Base-by-base conservation (phyloP, 2,888 invertebrate species). In the Sarcophaga carnaria region DNA sequence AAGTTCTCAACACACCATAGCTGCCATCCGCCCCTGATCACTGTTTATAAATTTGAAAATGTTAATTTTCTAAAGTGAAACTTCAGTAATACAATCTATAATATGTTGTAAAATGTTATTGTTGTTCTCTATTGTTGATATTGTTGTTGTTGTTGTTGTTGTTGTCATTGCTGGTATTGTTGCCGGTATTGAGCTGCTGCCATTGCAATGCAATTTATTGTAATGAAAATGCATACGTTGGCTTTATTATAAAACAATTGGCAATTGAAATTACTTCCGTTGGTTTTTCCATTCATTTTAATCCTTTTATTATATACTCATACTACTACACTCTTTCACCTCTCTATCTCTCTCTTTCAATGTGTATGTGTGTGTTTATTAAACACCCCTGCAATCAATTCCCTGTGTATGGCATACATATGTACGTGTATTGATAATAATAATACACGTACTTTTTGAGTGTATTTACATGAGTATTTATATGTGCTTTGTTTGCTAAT, bases 231-330 rank as follows among this genome's bases (percentile, higher is more conserved):
- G 84, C 87, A 84, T 87, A 84, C 84, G 87, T 84, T 84, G 45
- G 84, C 88, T 83, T 83, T 88, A 85, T 85, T 85, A 77, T 83
- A 80, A 82, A 87, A 85, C 85, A 87, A 87, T 85, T 87, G 85
- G 70, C 87, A 87, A 85, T 85, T 88, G 88, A 85, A 85, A 85
- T 83, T 88, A 83, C 80, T 88, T 85, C 83, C 85, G 80, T 83
- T 88, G 82, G 80, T 77, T 85, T 87, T 82, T 82, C 37, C 37
- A 85, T 85, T 49, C 84, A 80, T 80, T 85, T 85, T 83, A 80
- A 85, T 87, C 85, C 84, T 82, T 87, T 87, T 87, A 76, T 79
- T 79, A 67, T 54, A 67, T 20, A 60, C 3, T 27, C 14, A 2
- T 37, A 14, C 4, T 14, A 49, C 17, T 54, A 37, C 54, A 0